Conservation (phyloP, 2,797 vertebrate genomes). For the Semotilus atromaculatus region DNA sequence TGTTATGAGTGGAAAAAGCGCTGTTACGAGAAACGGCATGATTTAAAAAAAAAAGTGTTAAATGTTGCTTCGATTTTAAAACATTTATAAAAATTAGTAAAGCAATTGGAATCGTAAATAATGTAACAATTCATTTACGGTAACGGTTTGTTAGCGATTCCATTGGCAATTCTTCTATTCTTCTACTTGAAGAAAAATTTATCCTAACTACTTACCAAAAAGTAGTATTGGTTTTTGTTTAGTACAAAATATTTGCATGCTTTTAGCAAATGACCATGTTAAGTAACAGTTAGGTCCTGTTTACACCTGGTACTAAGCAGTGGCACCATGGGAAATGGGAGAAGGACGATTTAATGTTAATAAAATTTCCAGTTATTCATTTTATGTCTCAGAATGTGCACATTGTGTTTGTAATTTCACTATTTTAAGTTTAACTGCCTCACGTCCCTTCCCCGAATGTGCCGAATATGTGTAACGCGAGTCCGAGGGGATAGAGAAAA, state of each 20-base stretch:
- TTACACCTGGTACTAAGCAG: too few relatives aligned
- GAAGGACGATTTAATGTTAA: too few relatives aligned
- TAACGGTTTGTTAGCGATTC: background rate
- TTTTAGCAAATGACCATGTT: background rate
- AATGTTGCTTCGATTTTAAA: background rate
- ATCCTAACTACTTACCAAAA: background rate
- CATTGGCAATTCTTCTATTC: background rate
- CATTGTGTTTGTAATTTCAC: too few relatives aligned
- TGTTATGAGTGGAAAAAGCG: too few relatives aligned
- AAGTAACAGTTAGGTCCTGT: background rate
- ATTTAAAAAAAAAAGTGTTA: background rate
- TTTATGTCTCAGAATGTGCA: too few relatives aligned
- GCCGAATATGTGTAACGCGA: too few relatives aligned
- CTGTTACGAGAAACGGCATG: background rate
- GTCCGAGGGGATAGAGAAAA: too few relatives aligned
- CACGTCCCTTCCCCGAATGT: too few relatives aligned
- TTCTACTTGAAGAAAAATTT: background rate
- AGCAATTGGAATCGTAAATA: background rate
- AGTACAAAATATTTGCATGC: background rate
- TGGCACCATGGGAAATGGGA: too few relatives aligned
- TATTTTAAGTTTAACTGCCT: too few relatives aligned
- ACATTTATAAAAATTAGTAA: background rate
- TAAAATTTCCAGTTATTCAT: too few relatives aligned
- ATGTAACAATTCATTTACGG: background rate
- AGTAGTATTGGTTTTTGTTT: background rate